These are phyloP conservation scores for Aphelinus certus DNA, from an alignment of 1,140 invertebrate species.

Conservation along the genomic window DNA sequence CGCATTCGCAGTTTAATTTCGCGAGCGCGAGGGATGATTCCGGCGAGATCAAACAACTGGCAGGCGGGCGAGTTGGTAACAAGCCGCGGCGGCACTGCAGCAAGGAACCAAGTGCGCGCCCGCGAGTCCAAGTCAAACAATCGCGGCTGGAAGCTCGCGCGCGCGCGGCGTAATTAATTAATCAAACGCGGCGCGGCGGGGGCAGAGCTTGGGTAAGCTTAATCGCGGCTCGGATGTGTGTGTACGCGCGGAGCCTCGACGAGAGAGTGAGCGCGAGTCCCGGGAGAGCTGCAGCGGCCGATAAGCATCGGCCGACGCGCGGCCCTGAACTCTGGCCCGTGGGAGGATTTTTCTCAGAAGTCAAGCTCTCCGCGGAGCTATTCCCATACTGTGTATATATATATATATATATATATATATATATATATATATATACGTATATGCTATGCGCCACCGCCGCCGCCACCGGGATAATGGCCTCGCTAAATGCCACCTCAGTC, in stretches of 20 bases:
- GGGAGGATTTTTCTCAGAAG: slow-evolving; percentile 41
- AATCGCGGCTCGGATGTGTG: no score
- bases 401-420: no score
- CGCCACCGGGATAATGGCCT: slow-evolving; percentile 9
- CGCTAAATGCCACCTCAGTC: neutral
- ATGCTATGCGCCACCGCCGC: no score
- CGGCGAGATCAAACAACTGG: no score
- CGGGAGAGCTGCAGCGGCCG: neutral
- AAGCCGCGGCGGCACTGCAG: no score
- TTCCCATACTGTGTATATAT: neutral
- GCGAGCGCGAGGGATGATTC: no score
- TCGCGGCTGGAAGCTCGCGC: neutral
- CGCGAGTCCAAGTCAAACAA: neutral
- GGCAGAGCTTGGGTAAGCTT: no score
- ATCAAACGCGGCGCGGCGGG: neutral
- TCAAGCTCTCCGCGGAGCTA: neutral
- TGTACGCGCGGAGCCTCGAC: neutral
- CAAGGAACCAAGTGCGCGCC: neutral
- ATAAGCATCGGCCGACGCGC: slow-evolving; percentile 14
- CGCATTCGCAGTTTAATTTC: no score
- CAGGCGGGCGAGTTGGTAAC: no score
- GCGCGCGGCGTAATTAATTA: slow-evolving; percentile 4
- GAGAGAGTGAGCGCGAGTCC: neutral
- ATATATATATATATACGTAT: no score
- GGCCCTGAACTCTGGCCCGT: slow-evolving; percentile 38